These are phyloP conservation scores for Caenorhabditis uteleia DNA, from an alignment of 2,888 invertebrate genomes.

Conservation along the genomic window DNA sequence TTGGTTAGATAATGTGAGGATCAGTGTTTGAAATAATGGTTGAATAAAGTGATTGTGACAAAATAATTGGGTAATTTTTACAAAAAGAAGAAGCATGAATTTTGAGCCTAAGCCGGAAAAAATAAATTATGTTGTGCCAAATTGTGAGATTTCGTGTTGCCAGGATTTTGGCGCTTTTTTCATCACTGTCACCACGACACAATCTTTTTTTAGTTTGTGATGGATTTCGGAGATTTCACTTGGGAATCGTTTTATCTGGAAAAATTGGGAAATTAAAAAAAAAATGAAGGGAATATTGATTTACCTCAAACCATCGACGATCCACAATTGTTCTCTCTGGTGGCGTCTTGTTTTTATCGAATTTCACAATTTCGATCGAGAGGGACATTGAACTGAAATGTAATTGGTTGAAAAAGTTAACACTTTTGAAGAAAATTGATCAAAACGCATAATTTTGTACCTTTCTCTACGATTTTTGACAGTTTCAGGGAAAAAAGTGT, in stretches of 20 bases:
- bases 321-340: conserved; percentile 49
- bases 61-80: no score
- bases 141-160: conserved; percentile 50
- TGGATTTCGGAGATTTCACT: conserved; percentile 43
- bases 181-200: conserved; percentile 43
- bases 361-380: conserved; percentile 46
- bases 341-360: conserved; percentile 52
- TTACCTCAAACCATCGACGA: conserved; percentile 44
- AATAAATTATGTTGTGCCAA: conserved; percentile 35
- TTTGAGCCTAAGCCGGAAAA: no score
- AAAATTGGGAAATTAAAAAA: not conserved
- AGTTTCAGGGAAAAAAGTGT: no score
- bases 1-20: no score
- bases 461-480: no score
- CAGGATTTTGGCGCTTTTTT: conserved; percentile 48
- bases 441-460: no score
- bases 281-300: no score
- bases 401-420: not conserved
- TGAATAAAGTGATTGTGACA: no score
- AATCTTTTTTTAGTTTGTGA: conserved; percentile 52
- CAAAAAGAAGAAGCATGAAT: no score
- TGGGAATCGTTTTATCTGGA: conserved; percentile 35
- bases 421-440: not conserved
- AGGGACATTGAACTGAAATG: conserved; percentile 37
- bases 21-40: no score